These are phyloP conservation scores for Spatulosminthurus flaviceps DNA, from an alignment of 2,888 invertebrate genomes.

Conservation along the genomic window DNA sequence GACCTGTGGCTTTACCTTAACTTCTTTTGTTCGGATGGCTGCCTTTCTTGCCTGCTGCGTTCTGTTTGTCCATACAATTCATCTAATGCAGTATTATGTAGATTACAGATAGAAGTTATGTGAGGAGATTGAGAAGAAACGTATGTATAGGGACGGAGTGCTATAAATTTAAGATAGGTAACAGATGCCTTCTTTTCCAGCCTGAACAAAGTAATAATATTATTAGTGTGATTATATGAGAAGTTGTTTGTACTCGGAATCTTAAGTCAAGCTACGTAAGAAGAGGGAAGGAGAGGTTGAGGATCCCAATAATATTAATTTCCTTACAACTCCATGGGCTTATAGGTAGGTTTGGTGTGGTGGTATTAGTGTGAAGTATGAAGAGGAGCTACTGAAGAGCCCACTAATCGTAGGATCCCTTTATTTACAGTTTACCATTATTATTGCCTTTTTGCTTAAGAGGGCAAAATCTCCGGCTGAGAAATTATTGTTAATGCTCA, in stretches of 20 bases:
- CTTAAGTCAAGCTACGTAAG: not conserved
- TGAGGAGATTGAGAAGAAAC: not conserved
- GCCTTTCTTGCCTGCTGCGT: not conserved
- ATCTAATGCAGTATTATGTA: not conserved
- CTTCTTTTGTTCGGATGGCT: not conserved
- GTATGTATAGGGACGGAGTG: not conserved
- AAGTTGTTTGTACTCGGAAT: not conserved
- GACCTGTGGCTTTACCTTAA: conserved; percentile 2
- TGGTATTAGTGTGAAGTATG: not conserved
- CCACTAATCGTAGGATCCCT: conserved; percentile 20
- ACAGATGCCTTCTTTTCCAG: conserved; percentile 45
- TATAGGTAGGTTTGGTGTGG: not conserved
- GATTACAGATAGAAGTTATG: not conserved
- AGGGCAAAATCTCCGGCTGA: not conserved
- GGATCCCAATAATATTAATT: conserved; percentile 1
- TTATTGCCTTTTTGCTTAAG: conserved; percentile 18
- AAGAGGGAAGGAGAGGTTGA: not conserved
- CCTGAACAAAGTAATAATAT: not conserved
- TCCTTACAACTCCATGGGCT: not conserved
- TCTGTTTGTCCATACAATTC: not conserved
- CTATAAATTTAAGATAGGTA: conserved; percentile 48
- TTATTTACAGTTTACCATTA: conserved; percentile 25
- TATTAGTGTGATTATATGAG: conserved; percentile 18
- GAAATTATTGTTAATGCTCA: conserved; percentile 25
- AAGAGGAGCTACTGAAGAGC: conserved; percentile 13